Base-by-base conservation (phyloP, 2,797 vertebrate species). In the Etheostoma nigrum region DNA sequence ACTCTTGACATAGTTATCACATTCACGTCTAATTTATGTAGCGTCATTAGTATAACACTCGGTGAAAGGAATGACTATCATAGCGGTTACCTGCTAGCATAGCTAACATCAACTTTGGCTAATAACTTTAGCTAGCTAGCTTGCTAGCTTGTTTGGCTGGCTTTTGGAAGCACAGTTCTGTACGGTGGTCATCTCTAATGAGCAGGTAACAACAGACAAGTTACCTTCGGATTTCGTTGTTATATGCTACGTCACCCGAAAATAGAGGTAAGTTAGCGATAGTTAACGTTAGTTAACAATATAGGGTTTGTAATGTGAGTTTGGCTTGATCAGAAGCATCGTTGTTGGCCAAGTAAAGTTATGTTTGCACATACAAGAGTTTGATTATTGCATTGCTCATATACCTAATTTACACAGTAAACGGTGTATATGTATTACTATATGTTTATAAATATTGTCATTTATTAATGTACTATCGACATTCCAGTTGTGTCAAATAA, bases 71-170 rank as follows among this genome's bases (percentile, higher is more conserved):
- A 48, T 60, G 5, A 12, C 42, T 2, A 14, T 65, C 1, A 33
- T n/a, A 8, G 33, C 54, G 10, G 19, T 45, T 23, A 42, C 18
- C 18, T 13, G 59, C 57, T 61, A 66, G 66, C 66, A 30, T 47
- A 57, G 76, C 81, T 73, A 15, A 44, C 44, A 3, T 6, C 65
- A 78, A 83, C 77, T 73, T 75, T 62, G 66, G 51, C 62, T 79
- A 48, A 53, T 40, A 18, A 15, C 13, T 14, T 55, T 75, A 78
- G 30, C 30, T 30, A 30, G 30, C 30, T 30, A 30, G 65, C 30
- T 30, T 6, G 30, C 30, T 30, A 5, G 65, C 54, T 23, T 9
- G 30, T 52, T 4, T 12, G 12, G 8, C 44, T 70, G 30, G 10
- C 3, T 53, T 25, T 53, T 19, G 4, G n/a, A 21, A n/a, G 4